Evolutionary conservation across 2,797 vertebrate genomes (phyloP), one percentile per base, ranked within the genome.

Genomic region (Premnoplex brunnescens): DNA sequence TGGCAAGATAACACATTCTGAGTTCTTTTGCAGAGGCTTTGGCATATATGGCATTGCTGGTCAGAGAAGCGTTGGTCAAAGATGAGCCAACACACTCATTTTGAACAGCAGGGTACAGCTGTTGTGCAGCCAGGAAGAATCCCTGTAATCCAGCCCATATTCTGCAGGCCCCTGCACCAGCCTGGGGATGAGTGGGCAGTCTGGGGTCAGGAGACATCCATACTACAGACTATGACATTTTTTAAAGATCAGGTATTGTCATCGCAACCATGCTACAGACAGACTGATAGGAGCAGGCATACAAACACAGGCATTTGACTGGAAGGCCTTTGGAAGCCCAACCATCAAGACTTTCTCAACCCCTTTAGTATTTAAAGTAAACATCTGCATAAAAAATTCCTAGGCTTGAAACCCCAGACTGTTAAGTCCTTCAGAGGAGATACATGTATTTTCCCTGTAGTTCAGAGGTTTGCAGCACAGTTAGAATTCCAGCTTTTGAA

Each of bases 331-430:
- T 26, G 23, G 49, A 84, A 84, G 14, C 9, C 27, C 84, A 82
- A 5, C 8, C 66, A 71, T 37, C 28, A 58, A 37, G 66, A 85
- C 13, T 84, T 83, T 52, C 84, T 72, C 64, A 84, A 64, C 22
- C 14, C 21, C 17, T 86, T 91, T 26, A 51, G 28, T 56, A 48
- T 58, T 69, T 93, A 85, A 96, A 92, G 48, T 63, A 82, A 94
- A 74, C 67, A 89, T 60, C 80, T 93, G 78, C 60, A 73, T 52
- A 74, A 76, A 92, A 88, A 87, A 67, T 51, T 93, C 68, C 67
- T 67, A 71, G 63, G 64, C 67, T 91, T 63, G 64, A 91, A 86
- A 52, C 56, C 74, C 89, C 78, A 85, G 80, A 85, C 74, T 93
- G 56, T 91, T 63, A 89, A 92, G 28, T n/a, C 52, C 48, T 92